phyloP scores from a whole-genome alignment of 2,113 vertebrate species.

The Hippoglossus stenolepis region DNA sequence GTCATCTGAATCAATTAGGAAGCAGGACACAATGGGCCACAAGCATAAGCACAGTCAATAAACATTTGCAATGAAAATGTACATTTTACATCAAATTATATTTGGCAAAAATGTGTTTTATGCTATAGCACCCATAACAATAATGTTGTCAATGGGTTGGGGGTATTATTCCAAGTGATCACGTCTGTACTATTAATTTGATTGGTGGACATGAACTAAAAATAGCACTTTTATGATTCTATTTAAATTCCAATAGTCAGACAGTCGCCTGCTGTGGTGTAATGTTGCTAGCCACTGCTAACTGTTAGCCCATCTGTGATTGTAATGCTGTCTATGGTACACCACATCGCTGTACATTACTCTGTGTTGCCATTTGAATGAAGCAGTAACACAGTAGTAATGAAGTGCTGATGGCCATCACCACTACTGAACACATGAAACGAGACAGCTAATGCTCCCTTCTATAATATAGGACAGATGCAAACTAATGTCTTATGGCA shows the following conservation, averaged over 20 bases:
- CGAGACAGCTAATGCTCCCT: neutral
- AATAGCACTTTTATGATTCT: neutral
- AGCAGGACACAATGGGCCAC: conserved; percentile 61
- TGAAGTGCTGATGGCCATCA: neutral
- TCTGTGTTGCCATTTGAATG: conserved; percentile 5
- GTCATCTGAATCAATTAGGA: conserved; percentile 76
- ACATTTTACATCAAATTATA: neutral
- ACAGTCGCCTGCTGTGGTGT: neutral
- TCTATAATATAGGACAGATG: neutral
- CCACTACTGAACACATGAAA: neutral
- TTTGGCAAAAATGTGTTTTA: neutral
- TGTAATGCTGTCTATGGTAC: neutral
- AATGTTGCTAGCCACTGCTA: neutral
- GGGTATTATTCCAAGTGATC: no score
- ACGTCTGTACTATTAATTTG: no score
- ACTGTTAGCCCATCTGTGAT: neutral
- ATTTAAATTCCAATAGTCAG: neutral
- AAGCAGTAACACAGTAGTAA: neutral
- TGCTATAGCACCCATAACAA: neutral
- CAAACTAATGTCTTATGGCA: neutral
- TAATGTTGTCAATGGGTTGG: neutral
- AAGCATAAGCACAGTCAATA: conserved; percentile 59
- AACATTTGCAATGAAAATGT: neutral
- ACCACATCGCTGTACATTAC: neutral
- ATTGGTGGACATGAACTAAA: neutral